Conservation (phyloP, 2,797 vertebrate genomes). For the Pangasius mekongensis region DNA sequence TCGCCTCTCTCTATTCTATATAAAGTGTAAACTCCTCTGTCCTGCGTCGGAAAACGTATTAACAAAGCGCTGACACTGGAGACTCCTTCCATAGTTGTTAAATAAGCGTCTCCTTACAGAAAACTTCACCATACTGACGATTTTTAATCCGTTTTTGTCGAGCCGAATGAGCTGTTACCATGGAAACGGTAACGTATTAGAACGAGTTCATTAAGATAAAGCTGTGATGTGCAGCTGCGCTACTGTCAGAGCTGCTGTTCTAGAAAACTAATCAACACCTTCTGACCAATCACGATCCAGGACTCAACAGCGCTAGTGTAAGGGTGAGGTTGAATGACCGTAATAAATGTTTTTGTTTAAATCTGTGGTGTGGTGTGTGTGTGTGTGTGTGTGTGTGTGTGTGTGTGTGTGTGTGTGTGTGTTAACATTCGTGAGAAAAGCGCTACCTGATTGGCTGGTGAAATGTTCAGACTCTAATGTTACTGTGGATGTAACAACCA, state of each 20-base stretch:
- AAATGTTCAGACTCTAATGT: not conserved
- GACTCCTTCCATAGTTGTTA: not conserved
- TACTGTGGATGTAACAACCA: not conserved
- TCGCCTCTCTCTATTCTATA: not conserved
- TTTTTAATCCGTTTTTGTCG: too few species aligned
- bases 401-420: not conserved
- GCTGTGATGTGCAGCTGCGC: not conserved
- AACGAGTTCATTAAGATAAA: not conserved
- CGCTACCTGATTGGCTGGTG: not conserved
- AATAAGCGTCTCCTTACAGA: not conserved
- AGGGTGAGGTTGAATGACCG: not conserved
- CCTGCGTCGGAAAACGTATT: not conserved
- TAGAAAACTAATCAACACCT: not conserved
- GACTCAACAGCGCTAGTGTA: not conserved
- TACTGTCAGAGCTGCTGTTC: not conserved
- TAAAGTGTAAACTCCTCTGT: not conserved
- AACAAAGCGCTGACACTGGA: not conserved
- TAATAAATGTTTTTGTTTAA: not conserved
- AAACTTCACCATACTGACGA: not conserved
- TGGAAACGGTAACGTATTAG: not conserved
- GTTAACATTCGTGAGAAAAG: not conserved
- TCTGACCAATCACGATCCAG: not conserved
- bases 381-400: slow-evolving; percentile 6
- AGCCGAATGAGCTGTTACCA: not conserved
- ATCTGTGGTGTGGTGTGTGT: not conserved